Evolutionary conservation across 2,797 vertebrate genomes (phyloP), one percentile per base, ranked within the genome.

Genomic region (Oophaga sylvatica): DNA sequence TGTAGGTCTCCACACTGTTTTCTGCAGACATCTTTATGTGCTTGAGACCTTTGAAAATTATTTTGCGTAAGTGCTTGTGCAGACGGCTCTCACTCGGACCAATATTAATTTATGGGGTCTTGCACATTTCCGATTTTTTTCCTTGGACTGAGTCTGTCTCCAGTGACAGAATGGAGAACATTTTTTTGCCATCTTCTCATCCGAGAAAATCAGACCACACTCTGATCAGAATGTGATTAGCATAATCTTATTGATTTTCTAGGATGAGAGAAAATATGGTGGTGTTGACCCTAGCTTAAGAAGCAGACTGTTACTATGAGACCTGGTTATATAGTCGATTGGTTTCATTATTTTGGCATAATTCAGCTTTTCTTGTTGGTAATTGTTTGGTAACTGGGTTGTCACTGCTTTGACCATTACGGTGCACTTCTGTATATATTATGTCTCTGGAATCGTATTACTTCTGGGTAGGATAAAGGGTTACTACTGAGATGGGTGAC

Each of bases 401-500:
- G 53, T 79, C 26, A 31, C n/a, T 8, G 56, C 53, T 59, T 31
- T 79, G 76, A 19, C 53, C 76, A 79, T 79, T 59, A 2, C 53
- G 20, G 9, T 22, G 2, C 41, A 17, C 70, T 48, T 10, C 71
- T 48, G 41, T 48, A 5, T 31, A 9, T 16, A 60, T 29, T 13
- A 15, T 57, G 53, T 7, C 16, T 59, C 76, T 59, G 16, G 10
- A 31, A 59, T 31, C 2, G 10, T 79, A 59, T 60, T 59, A 60
- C 76, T 79, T 2, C 5, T 26, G 53, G 56, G 77, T 13, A 79
- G n/a, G 12, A 31, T 31, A 62, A 41, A 19, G 57, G 57, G 78
- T 70, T 83, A 77, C 56, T 68, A 1, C 2, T 29, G 22, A 59
- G 80, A 78, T 75, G 29, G 62, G 57, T 79, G 73, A 48, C 86